Evolutionary conservation across 2,113 vertebrate species (phyloP).

Genomic region (Alces alces): DNA sequence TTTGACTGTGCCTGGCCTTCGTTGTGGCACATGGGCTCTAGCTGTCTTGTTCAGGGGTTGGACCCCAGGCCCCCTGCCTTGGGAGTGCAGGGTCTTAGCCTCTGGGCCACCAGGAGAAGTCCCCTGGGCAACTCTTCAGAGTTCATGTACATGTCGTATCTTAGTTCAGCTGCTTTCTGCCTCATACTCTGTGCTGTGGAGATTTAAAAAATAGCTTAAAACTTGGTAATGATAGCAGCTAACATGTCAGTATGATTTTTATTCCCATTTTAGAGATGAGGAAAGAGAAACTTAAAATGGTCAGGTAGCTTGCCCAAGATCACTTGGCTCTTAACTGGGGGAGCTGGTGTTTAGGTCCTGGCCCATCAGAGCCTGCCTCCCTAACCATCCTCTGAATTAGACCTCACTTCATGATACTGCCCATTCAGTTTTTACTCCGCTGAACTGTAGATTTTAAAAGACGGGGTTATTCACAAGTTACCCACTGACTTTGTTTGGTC

Average conservation of each 20-base stretch:
- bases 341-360: background rate
- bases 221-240: background rate
- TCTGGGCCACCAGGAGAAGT: background rate
- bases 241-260: background rate
- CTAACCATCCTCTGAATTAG: background rate
- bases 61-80: background rate
- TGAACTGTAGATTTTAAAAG: background rate
- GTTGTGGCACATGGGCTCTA: background rate
- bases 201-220: background rate
- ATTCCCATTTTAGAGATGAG: background rate
- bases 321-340: background rate
- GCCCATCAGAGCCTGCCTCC: background rate
- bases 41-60: background rate
- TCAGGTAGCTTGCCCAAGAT: background rate
- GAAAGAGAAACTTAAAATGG: background rate
- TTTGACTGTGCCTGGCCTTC: background rate
- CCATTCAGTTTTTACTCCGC: background rate
- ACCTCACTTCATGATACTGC: background rate
- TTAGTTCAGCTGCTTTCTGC: background rate
- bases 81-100: background rate
- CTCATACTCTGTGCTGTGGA: background rate
- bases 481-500: background rate
- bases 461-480: background rate
- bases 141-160: background rate
- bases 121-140: background rate